phyloP scores from a whole-genome alignment of 2,797 vertebrate genomes.

The Hirundo rustica region DNA sequence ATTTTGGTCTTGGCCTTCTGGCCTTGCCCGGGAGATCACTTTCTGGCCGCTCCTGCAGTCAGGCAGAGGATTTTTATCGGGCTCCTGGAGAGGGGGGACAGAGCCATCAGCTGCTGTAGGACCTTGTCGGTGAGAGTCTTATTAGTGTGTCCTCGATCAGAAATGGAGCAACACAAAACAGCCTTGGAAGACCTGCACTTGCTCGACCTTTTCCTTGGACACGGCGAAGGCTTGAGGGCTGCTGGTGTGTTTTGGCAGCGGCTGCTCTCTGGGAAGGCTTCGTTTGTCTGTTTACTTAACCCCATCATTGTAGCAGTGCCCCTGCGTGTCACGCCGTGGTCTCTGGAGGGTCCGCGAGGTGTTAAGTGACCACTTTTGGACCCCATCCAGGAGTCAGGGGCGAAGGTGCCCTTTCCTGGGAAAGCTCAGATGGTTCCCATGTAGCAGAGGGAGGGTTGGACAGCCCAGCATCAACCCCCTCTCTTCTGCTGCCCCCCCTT shows the following conservation, averaged over 20 bases:
- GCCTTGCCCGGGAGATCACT: background rate
- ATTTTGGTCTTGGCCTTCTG: background rate
- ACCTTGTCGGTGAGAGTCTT: background rate
- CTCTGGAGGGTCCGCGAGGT: background rate
- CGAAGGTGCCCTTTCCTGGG: background rate
- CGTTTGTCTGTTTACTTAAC: constrained; percentile 23
- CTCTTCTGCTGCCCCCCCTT: background rate
- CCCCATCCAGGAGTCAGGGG: background rate
- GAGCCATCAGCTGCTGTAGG: background rate
- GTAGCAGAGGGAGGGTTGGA: background rate
- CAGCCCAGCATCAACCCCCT: background rate
- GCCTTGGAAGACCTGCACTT: background rate
- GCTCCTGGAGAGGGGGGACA: background rate
- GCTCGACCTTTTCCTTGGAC: background rate
- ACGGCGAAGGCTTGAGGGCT: background rate
- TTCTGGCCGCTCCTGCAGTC: background rate
- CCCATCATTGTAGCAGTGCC: background rate
- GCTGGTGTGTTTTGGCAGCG: background rate
- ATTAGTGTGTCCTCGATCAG: background rate
- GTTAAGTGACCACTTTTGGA: background rate
- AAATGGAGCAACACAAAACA: background rate
- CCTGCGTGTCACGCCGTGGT: rapidly evolving
- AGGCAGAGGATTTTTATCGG: background rate
- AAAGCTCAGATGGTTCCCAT: background rate
- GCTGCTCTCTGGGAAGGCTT: constrained; percentile 22